These are phyloP conservation scores for Chelonus insularis DNA, from an alignment of 1,140 invertebrate genomes.

Conservation along the genomic window DNA sequence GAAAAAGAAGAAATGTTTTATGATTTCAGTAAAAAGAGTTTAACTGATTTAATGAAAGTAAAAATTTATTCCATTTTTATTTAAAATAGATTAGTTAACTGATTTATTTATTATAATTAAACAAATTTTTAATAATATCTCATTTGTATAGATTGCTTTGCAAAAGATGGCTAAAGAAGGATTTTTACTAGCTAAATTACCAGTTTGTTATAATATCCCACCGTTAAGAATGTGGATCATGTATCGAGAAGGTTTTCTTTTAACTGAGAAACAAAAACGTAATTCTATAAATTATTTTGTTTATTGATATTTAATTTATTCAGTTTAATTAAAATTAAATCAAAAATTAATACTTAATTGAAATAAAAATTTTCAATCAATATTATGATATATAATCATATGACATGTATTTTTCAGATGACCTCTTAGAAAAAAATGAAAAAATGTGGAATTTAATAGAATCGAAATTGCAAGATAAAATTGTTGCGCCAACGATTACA, in stretches of 20 bases:
- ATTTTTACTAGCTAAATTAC: constrained; percentile 48
- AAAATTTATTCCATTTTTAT: background rate
- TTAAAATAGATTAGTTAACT: background rate
- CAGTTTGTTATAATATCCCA: constrained; percentile 44
- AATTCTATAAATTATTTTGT: too few species aligned
- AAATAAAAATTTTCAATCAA: too few species aligned
- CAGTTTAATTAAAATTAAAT: too few species aligned
- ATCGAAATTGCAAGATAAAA: too few species aligned
- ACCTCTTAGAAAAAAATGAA: too few species aligned
- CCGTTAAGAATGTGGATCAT: constrained; percentile 47
- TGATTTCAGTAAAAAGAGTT: background rate
- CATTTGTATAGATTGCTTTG: constrained; percentile 45
- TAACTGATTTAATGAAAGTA: constrained; percentile 10
- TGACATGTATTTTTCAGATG: too few species aligned
- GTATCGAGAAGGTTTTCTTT: constrained; percentile 40
- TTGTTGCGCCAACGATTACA: too few species aligned
- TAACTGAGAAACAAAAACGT: constrained; percentile 40
- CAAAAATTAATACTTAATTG: too few species aligned
- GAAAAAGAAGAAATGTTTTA: background rate
- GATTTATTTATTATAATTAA: background rate
- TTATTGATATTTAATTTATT: too few species aligned
- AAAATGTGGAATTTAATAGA: too few species aligned
- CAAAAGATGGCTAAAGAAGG: constrained; percentile 44
- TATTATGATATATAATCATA: too few species aligned
- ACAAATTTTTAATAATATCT: background rate